A percentile compares a stretch with the other conserved stretches of the same genome.
These are phyloP conservation scores for Spilarctia lutea DNA, from an alignment of 2,888 invertebrate genomes.

Conservation along the genomic window DNA sequence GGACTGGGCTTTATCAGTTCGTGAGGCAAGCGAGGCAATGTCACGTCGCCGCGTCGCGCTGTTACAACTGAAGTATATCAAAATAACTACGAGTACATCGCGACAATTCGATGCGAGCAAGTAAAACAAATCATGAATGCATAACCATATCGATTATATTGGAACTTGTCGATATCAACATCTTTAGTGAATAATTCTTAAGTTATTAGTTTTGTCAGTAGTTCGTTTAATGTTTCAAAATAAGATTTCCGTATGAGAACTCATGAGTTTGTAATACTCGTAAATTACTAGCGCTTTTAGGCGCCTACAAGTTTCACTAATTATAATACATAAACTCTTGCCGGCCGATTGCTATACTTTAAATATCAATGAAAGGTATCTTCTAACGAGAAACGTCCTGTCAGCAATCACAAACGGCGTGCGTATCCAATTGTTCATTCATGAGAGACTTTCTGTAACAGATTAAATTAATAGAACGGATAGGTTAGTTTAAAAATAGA, in stretches of 20 bases:
- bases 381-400: background rate
- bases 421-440: background rate
- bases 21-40: background rate
- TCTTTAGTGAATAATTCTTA: too few relatives aligned
- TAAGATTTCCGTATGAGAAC: background rate
- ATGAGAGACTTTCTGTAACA: background rate
- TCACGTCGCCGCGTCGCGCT: background rate
- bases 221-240: background rate
- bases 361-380: background rate
- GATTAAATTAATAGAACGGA: background rate
- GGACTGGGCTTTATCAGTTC: background rate
- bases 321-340: too few relatives aligned
- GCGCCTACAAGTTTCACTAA: background rate
- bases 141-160: too few relatives aligned
- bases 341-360: background rate
- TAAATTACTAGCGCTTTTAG: background rate
- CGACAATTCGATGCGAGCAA: background rate
- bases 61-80: background rate
- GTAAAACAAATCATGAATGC: background rate
- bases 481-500: background rate
- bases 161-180: too few relatives aligned
- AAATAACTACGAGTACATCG: background rate
- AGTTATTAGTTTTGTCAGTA: too few relatives aligned
- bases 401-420: background rate
- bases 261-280: background rate